These are phyloP conservation scores for Percina caprodes DNA, from an alignment of 2,113 vertebrate genomes.

Conservation along the genomic window DNA sequence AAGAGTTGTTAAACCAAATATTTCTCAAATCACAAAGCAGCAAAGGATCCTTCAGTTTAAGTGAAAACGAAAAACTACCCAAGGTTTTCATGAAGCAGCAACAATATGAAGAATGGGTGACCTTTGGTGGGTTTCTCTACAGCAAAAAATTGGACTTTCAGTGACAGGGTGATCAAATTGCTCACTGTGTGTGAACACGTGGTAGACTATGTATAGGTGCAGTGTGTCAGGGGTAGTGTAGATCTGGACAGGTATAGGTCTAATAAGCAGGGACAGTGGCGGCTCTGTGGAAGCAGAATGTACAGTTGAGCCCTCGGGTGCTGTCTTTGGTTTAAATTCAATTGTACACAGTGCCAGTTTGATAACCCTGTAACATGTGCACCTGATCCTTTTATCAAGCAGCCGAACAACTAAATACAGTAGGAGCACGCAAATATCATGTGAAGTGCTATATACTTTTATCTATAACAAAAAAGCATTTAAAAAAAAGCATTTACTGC, in stretches of 20 bases:
- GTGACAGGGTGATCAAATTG: background rate
- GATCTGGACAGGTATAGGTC: constrained; percentile 7
- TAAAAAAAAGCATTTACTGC: background rate
- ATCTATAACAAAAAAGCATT: background rate
- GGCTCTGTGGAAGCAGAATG: background rate
- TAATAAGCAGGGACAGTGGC: constrained; percentile 1
- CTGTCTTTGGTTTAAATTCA: background rate
- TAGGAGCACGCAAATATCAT: background rate
- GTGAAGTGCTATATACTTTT: background rate
- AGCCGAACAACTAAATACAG: background rate
- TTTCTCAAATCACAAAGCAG: background rate
- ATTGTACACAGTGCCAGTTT: constrained; percentile 9
- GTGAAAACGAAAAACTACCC: background rate
- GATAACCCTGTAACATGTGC: background rate
- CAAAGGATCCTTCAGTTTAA: background rate
- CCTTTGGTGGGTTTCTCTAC: constrained; percentile 4
- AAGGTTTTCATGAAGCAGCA: background rate
- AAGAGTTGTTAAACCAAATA: background rate
- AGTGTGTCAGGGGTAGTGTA: background rate
- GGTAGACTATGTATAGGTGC: constrained; percentile 5
- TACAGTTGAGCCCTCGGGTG: background rate
- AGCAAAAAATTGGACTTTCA: background rate
- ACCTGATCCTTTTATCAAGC: background rate
- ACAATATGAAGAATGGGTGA: background rate
- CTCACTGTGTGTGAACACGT: background rate